Conservation (phyloP, 1,140 invertebrate species). For the Drosophila lacertosa region DNA sequence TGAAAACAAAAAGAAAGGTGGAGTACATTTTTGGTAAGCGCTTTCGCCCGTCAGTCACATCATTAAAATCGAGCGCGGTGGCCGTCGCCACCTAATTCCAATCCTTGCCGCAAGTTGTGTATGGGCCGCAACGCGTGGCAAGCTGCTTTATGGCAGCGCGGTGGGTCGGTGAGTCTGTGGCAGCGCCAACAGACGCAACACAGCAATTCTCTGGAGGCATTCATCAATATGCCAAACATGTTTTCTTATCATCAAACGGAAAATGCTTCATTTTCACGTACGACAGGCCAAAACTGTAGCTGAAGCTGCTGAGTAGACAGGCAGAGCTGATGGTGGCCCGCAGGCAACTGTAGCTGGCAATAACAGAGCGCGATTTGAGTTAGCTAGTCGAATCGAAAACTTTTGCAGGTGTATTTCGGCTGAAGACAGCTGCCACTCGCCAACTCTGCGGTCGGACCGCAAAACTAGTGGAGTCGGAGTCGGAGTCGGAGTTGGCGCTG, state of each 20-base stretch:
- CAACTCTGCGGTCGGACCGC: constrained; percentile 25
- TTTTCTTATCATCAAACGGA: constrained; percentile 81
- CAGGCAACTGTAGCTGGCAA: constrained; percentile 7
- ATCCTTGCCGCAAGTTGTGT: constrained; percentile 71
- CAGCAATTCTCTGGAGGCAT: constrained; percentile 73
- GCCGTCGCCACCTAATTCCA: constrained; percentile 68
- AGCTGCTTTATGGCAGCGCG: constrained; percentile 6
- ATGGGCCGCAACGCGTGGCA: constrained; percentile 38
- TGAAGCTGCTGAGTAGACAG: not conserved
- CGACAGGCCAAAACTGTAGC: constrained; percentile 35
- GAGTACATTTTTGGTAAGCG: constrained; percentile 54
- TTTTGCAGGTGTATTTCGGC: constrained; percentile 61
- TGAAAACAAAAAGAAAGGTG: constrained; percentile 34
- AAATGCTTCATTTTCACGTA: constrained; percentile 81
- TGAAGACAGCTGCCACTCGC: too few species aligned
- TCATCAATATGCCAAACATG: constrained; percentile 82
- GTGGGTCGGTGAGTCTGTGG: not conserved
- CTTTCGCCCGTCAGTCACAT: constrained; percentile 69
- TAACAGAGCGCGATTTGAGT: constrained; percentile 31
- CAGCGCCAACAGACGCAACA: constrained; percentile 35
- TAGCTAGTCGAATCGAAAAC: constrained; percentile 32
- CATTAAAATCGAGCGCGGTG: constrained; percentile 70
- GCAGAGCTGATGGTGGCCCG: not conserved
- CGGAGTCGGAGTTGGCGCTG: not conserved
- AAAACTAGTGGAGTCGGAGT: constrained; percentile 24